Evolutionary conservation across 2,113 vertebrate species (phyloP), one percentile per base, ranked within the genome.

Genomic region (Corythaeola cristata): DNA sequence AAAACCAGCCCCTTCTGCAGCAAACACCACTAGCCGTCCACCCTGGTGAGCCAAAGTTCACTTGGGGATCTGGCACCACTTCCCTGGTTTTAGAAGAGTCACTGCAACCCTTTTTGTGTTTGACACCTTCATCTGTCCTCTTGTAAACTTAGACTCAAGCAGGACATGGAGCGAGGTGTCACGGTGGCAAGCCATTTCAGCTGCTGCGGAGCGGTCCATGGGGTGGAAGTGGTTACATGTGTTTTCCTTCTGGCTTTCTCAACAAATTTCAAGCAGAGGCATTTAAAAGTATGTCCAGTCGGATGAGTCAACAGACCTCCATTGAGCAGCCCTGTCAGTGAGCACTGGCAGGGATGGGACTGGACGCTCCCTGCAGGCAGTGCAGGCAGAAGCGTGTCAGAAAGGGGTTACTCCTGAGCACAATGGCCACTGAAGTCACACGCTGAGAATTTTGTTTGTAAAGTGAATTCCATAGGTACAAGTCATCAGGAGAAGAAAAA

Each of bases 401-500:
- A 60, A 15, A 90, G 59, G 55, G 83, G 79, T 94, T 93, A 93
- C n/a, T 85, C 69, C 69, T 81, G 37, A 84, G 52, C 88, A 75
- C 77, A 30, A 19, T 8, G 44, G 37, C 85, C 82, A 39, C 62
- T 49, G 44, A 39, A 63, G 50, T 82, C 91, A 92, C 88, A 91
- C 19, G 18, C 88, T 73, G 89, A 90, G 84, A 63, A 73, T 49
- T 94, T 44, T 93, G 92, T 95, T 96, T 96, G 81, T 82, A 44
- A 83, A 95, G 49, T 58, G 52, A 79, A 85, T 93, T 88, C 88
- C 47, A 1, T 37, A 72, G 83, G 47, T 74, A n/a, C 15, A 59
- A 92, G 86, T 97, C 92, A 90, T 79, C 72, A 90, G 20, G 23
- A 96, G 85, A 75, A 74, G 82, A 96, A 94, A 96, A 97, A 94